Evolutionary conservation across 2,797 vertebrate species (phyloP), one percentile per base, ranked within the genome.

Genomic region (Etheostoma nigrum): DNA sequence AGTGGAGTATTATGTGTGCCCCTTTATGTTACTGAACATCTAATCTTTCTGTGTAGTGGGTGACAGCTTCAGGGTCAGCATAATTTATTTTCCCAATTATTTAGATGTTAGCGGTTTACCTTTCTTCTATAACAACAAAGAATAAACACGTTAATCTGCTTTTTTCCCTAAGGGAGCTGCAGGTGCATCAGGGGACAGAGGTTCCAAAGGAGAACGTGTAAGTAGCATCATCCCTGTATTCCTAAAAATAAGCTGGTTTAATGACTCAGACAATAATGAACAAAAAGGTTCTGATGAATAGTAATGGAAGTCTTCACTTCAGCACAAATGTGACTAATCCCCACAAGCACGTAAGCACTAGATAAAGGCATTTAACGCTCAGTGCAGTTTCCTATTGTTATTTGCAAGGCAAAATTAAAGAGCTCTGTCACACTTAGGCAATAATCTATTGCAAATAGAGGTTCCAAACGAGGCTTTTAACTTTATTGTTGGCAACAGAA

Each of bases 181-280:
- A 74, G 98, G 98, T 68, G 96, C 93, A 88, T 72, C 94, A 23
- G 98, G 98, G 77, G 98, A 99, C 84, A 94, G 98, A 95, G 98
- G 98, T 61, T 95, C 98, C 84, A 99, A 99, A 96, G 98, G 98
- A 95, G 98, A 99, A 84, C 96, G 98, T 57, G 98, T 99, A 95
- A 95, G 95, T 88, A 62, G 33, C 55, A 11, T 58, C 44, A 21
- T 48, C 58, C 40, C 42, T 73, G 51, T 76, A 72, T 82, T 86
- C 51, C 52, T 59, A 19, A 88, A 79, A 53, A 53, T 14, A 79
- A 73, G 23, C 48, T 45, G 45, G 63, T 86, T 78, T 51, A 23
- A 48, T 69, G 70, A 80, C 65, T 72, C 65, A 30, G 58, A 76
- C 76, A 84, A 42, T 55, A 75, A 83, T 51, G 33, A 67, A 73